phyloP scores from a whole-genome alignment of 2,888 invertebrate species.

The Lasioglossum vierecki region DNA sequence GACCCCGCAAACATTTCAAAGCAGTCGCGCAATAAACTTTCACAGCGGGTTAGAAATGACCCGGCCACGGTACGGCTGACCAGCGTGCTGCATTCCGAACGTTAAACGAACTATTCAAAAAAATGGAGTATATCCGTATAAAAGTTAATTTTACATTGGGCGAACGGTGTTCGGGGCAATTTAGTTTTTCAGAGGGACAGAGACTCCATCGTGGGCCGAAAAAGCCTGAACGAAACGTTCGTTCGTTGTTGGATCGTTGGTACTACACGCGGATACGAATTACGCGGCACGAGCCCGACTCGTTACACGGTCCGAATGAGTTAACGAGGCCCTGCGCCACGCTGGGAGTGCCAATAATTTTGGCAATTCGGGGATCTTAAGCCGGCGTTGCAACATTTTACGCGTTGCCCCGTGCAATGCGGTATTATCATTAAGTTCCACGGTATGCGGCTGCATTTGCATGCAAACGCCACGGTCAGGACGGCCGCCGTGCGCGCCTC shows the following conservation, averaged over 20 bases:
- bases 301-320: constrained; percentile 33
- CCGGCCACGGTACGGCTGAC: background rate
- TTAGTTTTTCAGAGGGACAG: background rate
- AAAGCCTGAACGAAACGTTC: background rate
- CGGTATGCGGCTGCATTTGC: constrained; percentile 45
- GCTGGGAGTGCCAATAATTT: constrained; percentile 43
- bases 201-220: background rate
- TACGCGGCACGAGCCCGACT: constrained; percentile 22
- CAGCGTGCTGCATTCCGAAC: background rate
- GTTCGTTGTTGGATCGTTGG: constrained; percentile 15
- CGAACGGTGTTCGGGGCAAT: background rate
- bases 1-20: background rate
- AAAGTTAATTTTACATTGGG: constrained; percentile 3
- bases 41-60: background rate
- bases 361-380: constrained; percentile 39
- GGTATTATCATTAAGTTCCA: constrained; percentile 48
- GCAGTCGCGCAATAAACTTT: background rate
- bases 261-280: constrained; percentile 23
- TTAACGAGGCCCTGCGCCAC: constrained; percentile 31
- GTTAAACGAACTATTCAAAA: background rate
- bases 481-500: constrained; percentile 4
- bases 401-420: constrained; percentile 26
- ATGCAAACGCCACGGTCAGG: constrained; percentile 41
- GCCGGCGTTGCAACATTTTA: constrained; percentile 38
- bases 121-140: background rate